Evolutionary conservation across 2,888 invertebrate genomes (phyloP), one percentile per base, ranked within the genome.

Genomic region (Polylopha cassiicola): DNA sequence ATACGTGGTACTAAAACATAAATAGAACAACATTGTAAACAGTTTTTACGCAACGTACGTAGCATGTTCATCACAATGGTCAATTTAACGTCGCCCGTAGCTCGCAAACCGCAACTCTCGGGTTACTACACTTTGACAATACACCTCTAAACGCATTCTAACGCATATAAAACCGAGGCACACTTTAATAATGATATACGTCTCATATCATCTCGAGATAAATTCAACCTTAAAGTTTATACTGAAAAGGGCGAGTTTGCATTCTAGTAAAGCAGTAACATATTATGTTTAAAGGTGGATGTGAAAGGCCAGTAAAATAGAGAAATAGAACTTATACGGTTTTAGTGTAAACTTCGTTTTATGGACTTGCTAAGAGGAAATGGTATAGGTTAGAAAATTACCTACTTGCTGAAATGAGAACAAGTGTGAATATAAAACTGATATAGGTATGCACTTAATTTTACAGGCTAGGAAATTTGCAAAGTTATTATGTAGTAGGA

Each of bases 41-140:
- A n/a, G n/a, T n/a, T n/a, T n/a, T n/a, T n/a, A n/a, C n/a, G n/a
- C n/a, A n/a, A n/a, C n/a, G n/a, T n/a, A n/a, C n/a, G n/a, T n/a
- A n/a, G n/a, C n/a, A n/a, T n/a, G n/a, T n/a, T n/a, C n/a, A n/a
- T 11, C 39, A 58, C 58, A 56, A 58, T 56, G 39, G 47, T 48
- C 53, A 50, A 58, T 58, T 53, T 48, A 46, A 24, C 37, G 23
- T 21, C 4, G n/a, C n/a, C n/a, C n/a, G n/a, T n/a, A n/a, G n/a
- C n/a, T n/a, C n/a, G 13, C 6, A 31, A 31, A 22, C 31, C 21
- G 15, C 31, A 32, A 22, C 24, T 21, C 39, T 21, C 29, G 39
- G 46, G 39, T 46, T 39, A 46, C 32, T 39, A 39, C 43, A 26
- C 43, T 39, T 16, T 18, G 29, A 46, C 46, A 46, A 46, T 46